Base-by-base conservation (phyloP, 2,888 invertebrate genomes). In the Petrophora chlorosata region DNA sequence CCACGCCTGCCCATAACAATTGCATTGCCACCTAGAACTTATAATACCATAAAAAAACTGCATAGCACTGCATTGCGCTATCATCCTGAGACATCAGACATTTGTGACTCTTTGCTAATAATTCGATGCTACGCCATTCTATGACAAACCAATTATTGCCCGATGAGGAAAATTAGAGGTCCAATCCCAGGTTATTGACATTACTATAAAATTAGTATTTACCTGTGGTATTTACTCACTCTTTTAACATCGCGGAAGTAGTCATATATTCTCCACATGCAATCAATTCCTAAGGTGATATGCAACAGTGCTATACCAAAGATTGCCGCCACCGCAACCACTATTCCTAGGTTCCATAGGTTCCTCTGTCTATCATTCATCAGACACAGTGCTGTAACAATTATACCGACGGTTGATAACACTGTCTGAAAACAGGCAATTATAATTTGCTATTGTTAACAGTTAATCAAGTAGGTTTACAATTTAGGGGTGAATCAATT, bases 361-460 rank as follows among this genome's bases (percentile, higher is more conserved):
- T 59, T 75, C 56, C 68, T 74, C 22, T 67, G 56, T 9, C 65
- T 49, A 1, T 72, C 68, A 2, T 59, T 63, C 61, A 85, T 54
- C 42, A 59, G 0, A 53, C 46, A 69, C 46, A 88, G 53, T n/a
- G 72, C 79, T 76, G 77, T 73, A 70, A 84, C 76, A 72, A 86
- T 79, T 53, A 85, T 70, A 65, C 71, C 81, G 62, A 83, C 82
- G 54, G 84, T 73, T 67, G 78, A 70, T 61, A 85, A 78, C 57
- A 78, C 63, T 60, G 76, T 79, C 88, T 88, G 85, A 79, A 87
- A 86, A 70, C 50, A 68, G 53, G 44, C 47, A 68, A 70, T 45
- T 55, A 53, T 52, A 50, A 30, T 50, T 58, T 55, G 53, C 46
- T 52, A 53, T 49, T 39, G 39, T 54, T 40, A 35, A 19, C 7